Percentiles rank a stretch among this genome's conserved stretches.
Conservation (phyloP, 1,140 invertebrate species). For the Zaprionus lachaisei region DNA sequence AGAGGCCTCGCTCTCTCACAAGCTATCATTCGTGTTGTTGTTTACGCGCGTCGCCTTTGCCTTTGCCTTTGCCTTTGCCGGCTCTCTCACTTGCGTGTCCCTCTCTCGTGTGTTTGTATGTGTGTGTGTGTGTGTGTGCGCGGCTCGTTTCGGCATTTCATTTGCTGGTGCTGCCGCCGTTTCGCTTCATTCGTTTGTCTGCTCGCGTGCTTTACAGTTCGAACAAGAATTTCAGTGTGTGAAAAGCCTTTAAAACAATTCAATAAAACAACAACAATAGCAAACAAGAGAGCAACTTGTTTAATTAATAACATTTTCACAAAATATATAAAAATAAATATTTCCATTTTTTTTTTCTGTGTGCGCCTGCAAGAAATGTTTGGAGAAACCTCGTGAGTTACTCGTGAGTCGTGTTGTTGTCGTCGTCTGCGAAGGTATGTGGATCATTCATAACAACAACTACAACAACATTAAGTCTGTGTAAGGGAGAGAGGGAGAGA, state of each 20-base stretch:
- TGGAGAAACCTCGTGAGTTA: slow-evolving; percentile 17
- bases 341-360: slow-evolving; percentile 1
- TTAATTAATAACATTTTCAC: slow-evolving; percentile 13
- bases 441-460: slow-evolving; percentile 40
- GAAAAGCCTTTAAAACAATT: slow-evolving; percentile 51
- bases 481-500: slow-evolving; percentile 22
- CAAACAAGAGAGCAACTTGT: slow-evolving; percentile 13
- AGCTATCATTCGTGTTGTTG: slow-evolving; percentile 47
- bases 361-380: slow-evolving; percentile 35
- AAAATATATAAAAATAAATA: background rate
- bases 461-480: slow-evolving; percentile 32
- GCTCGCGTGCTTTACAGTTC: slow-evolving; percentile 77
- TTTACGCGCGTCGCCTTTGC: slow-evolving; percentile 66
- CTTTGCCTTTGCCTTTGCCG: slow-evolving; percentile 63
- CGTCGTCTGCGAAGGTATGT: slow-evolving; percentile 47
- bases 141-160: slow-evolving; percentile 66
- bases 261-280: slow-evolving; percentile 3
- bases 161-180: slow-evolving; percentile 68
- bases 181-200: slow-evolving; percentile 79
- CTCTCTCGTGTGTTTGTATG: slow-evolving; percentile 3
- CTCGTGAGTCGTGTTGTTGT: slow-evolving; percentile 5
- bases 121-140: slow-evolving; percentile 34
- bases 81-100: slow-evolving; percentile 54
- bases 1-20: background rate
- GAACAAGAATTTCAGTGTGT: slow-evolving; percentile 18